Evolutionary conservation across 2,888 invertebrate species (phyloP).

Genomic region (Notodonta ziczac): DNA sequence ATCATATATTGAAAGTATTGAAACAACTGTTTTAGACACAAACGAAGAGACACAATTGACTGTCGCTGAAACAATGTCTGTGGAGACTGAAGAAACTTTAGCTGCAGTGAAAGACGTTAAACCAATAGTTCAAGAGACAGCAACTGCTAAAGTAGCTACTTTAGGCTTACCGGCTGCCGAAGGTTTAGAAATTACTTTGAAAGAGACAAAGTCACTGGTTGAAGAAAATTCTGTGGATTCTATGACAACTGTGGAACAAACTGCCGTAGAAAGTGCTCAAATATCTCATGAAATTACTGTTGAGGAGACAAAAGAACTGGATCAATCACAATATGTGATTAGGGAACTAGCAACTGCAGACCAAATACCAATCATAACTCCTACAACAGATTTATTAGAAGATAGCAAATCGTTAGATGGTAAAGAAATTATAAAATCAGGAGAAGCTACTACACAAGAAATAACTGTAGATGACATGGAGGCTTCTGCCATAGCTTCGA

Average conservation of each 20-base stretch:
- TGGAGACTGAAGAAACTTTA: background rate
- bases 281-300: background rate
- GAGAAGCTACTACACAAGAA: background rate
- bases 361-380: background rate
- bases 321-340: background rate
- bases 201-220: background rate
- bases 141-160: background rate
- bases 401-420: background rate
- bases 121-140: background rate
- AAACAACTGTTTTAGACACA: background rate
- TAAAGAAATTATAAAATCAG: background rate
- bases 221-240: background rate
- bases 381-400: background rate
- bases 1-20: background rate
- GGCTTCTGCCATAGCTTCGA: background rate
- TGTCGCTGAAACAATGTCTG: no score
- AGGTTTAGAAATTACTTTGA: background rate
- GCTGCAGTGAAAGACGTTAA: background rate
- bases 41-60: background rate
- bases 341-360: background rate
- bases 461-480: background rate
- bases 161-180: background rate
- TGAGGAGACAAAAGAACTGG: background rate
- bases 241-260: background rate
- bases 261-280: background rate